Evolutionary conservation across 1,140 invertebrate species (phyloP).

Genomic region (Microvelia longipes): DNA sequence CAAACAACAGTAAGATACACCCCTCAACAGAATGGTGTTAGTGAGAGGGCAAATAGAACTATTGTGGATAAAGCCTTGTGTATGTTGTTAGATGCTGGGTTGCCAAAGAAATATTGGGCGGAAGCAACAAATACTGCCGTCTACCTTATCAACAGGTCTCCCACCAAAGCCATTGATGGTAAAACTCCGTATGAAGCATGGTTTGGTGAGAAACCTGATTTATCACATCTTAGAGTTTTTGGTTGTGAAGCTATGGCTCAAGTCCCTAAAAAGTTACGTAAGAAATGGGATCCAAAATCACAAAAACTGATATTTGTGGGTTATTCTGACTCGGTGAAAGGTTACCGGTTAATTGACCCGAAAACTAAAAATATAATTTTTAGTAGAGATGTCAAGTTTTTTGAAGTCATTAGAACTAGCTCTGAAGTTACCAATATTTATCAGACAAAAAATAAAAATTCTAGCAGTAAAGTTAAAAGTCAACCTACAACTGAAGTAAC

Average conservation of each 20-base stretch:
- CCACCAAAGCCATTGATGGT: slow-evolving; percentile 4
- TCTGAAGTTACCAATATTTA: too few relatives aligned
- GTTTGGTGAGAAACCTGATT: slow-evolving; percentile 22
- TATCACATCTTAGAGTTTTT: slow-evolving; percentile 16
- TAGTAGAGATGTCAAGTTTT: too few relatives aligned
- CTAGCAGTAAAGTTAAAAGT: too few relatives aligned
- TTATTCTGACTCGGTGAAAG: neutral
- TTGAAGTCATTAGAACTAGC: too few relatives aligned
- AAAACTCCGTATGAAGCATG: slow-evolving; percentile 28
- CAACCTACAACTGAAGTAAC: too few relatives aligned
- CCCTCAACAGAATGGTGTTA: slow-evolving; percentile 30
- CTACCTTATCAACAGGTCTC: slow-evolving; percentile 31
- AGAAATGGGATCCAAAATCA: slow-evolving; percentile 21
- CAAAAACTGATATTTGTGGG: slow-evolving; percentile 24
- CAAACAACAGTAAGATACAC: slow-evolving; percentile 22
- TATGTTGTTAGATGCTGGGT: slow-evolving; percentile 18
- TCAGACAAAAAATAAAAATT: too few relatives aligned
- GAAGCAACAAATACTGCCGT: slow-evolving; percentile 24
- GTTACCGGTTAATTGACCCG: slow-evolving; percentile 1
- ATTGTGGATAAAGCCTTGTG: slow-evolving; percentile 24
- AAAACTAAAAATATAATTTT: too few relatives aligned
- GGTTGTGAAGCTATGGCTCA: slow-evolving; percentile 16
- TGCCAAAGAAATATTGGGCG: slow-evolving; percentile 18
- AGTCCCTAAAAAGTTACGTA: slow-evolving; percentile 16
- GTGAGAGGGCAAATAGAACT: slow-evolving; percentile 26